Conservation (phyloP, 1,140 invertebrate genomes). For the Mamestra configurata region DNA sequence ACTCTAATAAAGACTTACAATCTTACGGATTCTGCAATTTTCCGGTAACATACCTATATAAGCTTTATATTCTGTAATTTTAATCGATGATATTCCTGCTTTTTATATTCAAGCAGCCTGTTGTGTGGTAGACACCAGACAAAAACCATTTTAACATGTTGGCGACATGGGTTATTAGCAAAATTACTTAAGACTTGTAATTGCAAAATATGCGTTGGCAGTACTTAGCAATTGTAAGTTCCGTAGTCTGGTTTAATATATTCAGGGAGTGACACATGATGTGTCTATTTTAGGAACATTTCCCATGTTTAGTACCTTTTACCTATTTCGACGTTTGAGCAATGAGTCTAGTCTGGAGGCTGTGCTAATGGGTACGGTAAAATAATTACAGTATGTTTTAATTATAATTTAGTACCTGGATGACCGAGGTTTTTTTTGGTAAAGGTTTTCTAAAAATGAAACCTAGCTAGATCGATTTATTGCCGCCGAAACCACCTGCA, state of each 20-base stretch:
- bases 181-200: constrained; percentile 17
- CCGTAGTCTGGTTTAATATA: background rate
- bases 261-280: constrained; percentile 1
- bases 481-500: no score
- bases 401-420: no score
- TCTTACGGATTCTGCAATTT: no score
- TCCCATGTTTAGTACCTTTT: constrained; percentile 4
- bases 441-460: no score
- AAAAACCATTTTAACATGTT: background rate
- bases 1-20: no score
- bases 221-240: constrained; percentile 17
- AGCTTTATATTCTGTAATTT: background rate
- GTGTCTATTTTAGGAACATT: background rate
- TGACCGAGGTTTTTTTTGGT: no score
- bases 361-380: background rate
- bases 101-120: background rate
- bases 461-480: no score
- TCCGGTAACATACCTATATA: no score
- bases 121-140: background rate
- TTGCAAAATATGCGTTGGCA: constrained; percentile 6
- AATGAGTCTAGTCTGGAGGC: no score
- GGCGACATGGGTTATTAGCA: constrained; percentile 17
- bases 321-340: background rate
- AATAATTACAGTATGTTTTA: background rate
- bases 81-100: no score